These are phyloP conservation scores for Passerina amoena DNA, from an alignment of 2,113 vertebrate genomes.

Conservation along the genomic window DNA sequence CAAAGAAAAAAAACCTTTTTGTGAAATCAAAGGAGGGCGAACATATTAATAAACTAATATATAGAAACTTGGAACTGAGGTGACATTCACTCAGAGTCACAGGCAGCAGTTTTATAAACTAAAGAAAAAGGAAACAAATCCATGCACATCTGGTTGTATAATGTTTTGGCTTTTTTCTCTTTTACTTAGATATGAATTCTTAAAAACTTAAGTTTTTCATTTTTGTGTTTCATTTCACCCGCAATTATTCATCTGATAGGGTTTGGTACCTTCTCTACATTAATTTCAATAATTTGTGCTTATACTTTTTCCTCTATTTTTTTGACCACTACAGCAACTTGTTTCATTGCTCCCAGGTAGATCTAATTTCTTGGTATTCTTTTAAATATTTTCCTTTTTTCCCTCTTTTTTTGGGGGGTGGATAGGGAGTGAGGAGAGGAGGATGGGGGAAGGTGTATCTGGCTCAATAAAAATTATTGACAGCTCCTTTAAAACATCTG, in stretches of 20 bases:
- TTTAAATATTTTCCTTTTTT: background rate
- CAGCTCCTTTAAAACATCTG: background rate
- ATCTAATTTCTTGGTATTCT: background rate
- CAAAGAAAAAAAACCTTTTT: background rate
- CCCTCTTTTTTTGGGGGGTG: fast-evolving
- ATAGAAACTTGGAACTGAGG: background rate
- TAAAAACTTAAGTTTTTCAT: background rate
- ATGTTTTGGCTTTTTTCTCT: background rate
- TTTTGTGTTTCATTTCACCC: background rate
- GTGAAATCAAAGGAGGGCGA: background rate
- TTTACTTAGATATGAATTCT: background rate
- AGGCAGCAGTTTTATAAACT: background rate
- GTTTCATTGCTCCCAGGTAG: background rate
- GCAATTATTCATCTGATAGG: background rate
- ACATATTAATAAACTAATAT: background rate
- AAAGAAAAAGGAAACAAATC: background rate
- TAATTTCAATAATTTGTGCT: background rate
- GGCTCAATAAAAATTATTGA: background rate
- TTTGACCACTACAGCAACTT: background rate
- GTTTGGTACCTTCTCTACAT: background rate
- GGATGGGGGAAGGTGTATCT: background rate
- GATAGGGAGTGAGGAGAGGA: fast-evolving
- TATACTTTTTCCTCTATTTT: background rate
- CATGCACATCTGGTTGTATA: fast-evolving
- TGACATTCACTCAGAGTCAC: background rate